These are phyloP conservation scores for Phylloscopus trochilus DNA, from an alignment of 2,113 vertebrate genomes.

Conservation along the genomic window DNA sequence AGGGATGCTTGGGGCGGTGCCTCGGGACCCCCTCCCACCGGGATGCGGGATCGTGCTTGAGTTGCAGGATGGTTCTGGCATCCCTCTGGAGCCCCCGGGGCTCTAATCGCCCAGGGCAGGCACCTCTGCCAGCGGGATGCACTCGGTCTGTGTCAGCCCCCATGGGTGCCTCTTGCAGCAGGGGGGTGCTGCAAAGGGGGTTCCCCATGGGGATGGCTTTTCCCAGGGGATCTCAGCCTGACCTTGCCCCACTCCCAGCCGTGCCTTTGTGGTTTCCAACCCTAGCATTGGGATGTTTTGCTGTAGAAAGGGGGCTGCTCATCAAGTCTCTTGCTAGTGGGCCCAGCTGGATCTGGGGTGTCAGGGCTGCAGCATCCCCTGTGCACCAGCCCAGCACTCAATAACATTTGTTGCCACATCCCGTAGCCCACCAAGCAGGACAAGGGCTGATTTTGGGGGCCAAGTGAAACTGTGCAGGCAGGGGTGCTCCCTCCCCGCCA, in stretches of 20 bases:
- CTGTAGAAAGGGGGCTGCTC: not conserved
- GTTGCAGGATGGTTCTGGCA: not conserved
- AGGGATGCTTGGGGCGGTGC: slow-evolving; percentile 5
- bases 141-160: not conserved
- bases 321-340: not conserved
- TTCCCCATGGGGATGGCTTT: not conserved
- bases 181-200: not conserved
- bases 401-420: not conserved
- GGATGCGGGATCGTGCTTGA: not conserved
- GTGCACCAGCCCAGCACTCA: accelerated
- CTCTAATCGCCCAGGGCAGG: not conserved
- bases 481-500: not conserved
- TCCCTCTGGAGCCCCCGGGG: not conserved
- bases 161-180: not conserved
- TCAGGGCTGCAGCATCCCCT: not conserved
- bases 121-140: accelerated
- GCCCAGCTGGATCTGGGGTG: not conserved
- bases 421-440: not conserved
- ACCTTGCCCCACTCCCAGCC: not conserved
- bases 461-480: accelerated
- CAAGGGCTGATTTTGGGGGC: not conserved
- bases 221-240: not conserved
- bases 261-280: not conserved
- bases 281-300: not conserved
- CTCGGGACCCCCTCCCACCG: not conserved